Base-by-base conservation (phyloP, 2,888 invertebrate genomes). In the Lymantria dispar region DNA sequence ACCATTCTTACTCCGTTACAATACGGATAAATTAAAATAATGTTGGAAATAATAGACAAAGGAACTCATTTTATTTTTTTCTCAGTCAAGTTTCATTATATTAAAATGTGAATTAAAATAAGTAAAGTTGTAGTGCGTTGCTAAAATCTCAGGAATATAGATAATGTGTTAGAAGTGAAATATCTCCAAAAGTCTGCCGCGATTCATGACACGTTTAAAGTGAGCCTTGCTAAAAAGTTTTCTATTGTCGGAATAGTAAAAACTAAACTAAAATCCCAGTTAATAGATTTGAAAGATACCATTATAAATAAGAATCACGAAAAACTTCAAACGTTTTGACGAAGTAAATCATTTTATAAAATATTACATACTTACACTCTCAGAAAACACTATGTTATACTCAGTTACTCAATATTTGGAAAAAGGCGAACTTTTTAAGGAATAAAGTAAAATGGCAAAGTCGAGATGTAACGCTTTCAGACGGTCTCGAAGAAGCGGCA, bases 401-500 rank as follows among this genome's bases (percentile, higher is more conserved):
- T 50, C 52, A 51, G 58, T 69, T 68, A 60, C 55, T 62, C 62
- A 60, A 65, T 62, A 72, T 64, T 62, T 52, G 56, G 56, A 73
- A 74, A 76, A 80, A 80, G 78, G 76, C 72, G 77, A 85, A 82
- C 77, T 82, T 85, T 81, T 80, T 79, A 82, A 83, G 79, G 78
- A 76, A 77, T 76, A 76, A 76, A 81, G 76, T 78, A 76, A 79
- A 83, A 83, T 83, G 80, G 80, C 76, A 79, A 86, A 87, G 87
- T 87, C 84, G 85, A 79, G 81, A 82, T 83, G 88, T 87, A 86
- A 85, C 87, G 78, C 83, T 87, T 83, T 85, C 83, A 87, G 83
- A 76, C 82, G 80, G 75, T 83, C 82, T 72, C 83, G 83, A 82
- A 87, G 83, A 85, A 83, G 87, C 87, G 86, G 86, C 86, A 87